Evolutionary conservation across 2,888 invertebrate species (phyloP), one percentile per base, ranked within the genome.

Genomic region (Eilema griseolum): DNA sequence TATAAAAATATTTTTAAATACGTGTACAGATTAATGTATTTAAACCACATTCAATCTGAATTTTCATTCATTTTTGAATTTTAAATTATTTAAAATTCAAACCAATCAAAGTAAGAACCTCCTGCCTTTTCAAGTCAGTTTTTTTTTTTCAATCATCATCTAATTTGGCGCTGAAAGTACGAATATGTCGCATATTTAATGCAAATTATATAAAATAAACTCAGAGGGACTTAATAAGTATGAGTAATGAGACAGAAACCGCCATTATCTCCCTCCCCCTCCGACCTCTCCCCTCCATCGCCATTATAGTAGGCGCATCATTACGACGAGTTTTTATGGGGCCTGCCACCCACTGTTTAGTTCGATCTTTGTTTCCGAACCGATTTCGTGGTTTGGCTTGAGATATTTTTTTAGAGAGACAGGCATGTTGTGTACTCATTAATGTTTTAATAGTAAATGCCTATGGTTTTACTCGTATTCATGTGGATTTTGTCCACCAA

Each of bases 241-340:
- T 57, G 71, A 66, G 67, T 68, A 74, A 75, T 75, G 77, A 73
- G 69, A 66, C 73, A 72, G 72, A 72, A 71, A 67, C 60, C 37
- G 33, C 56, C 69, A 68, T 68, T 62, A 69, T 33, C 1, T 46
- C 11, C 28, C 60, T 31, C 63, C 46, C 31, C 20, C 56, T 61
- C 23, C 26, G 23, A 14, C 11, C 23, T 12, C n/a, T 14, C 52
- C 26, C 63, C 16, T 33, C 33, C n/a, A 10, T 66, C 41, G 61
- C 56, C 64, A 65, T 61, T 31, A 41, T 41, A 28, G 57, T 33
- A 28, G 61, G 12, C 10, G 67, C 24, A 62, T 70, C 74, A 71
- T 69, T 33, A 67, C 41, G 70, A 61, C 67, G 64, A 26, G 37
- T 26, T 73, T 79, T 79, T 74, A 75, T 72, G 57, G 59, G 61